A percentile compares a stretch with the other conserved stretches of the same genome.
Conservation (phyloP, 2,113 vertebrate genomes). For the Zosterops hypoxanthus region DNA sequence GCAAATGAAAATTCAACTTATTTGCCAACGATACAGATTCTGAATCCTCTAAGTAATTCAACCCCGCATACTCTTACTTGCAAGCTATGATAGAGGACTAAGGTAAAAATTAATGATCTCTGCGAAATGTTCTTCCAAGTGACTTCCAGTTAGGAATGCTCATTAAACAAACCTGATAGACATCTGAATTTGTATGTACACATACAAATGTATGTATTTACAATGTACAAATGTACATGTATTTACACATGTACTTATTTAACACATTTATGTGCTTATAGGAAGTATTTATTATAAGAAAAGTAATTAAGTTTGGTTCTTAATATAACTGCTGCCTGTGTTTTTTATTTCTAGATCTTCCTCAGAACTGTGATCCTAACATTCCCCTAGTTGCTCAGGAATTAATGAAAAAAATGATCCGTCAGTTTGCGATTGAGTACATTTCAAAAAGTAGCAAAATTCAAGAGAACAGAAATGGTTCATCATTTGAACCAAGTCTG, state of each 20-base stretch:
- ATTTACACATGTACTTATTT: background rate
- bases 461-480: slow-evolving; percentile 86
- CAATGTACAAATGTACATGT: too few species aligned
- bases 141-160: background rate
- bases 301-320: background rate
- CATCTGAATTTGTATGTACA: background rate
- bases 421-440: slow-evolving; percentile 97
- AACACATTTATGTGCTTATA: background rate
- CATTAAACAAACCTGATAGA: background rate
- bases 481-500: slow-evolving; percentile 79
- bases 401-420: slow-evolving; percentile 99
- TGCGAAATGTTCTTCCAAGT: background rate
- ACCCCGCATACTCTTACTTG: background rate
- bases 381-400: slow-evolving; percentile 97
- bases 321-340: slow-evolving; percentile 6
- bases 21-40: background rate
- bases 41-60: background rate
- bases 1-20: background rate
- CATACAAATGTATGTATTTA: too few species aligned
- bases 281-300: background rate
- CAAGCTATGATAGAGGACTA: background rate
- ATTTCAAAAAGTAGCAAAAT: slow-evolving; percentile 93
- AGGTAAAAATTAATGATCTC: background rate
- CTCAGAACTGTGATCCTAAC: slow-evolving; percentile 93
- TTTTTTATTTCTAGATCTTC: slow-evolving; percentile 84